These are phyloP conservation scores for Lepus townsendii DNA, from an alignment of 2,797 vertebrate genomes.

Conservation along the genomic window DNA sequence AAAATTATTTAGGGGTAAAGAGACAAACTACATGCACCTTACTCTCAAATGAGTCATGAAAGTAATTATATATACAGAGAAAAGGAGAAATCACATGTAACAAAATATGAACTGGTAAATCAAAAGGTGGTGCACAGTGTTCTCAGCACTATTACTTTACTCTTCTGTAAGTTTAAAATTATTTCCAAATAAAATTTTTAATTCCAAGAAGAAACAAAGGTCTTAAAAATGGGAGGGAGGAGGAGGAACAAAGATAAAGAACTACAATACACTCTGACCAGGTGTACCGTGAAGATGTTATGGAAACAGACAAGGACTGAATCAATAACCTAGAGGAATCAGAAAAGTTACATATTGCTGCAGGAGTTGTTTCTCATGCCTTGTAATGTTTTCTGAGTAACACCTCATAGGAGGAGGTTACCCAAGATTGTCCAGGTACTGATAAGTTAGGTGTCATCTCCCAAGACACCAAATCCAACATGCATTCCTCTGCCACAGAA, in stretches of 20 bases:
- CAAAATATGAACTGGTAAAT: neutral
- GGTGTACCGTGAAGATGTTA: rapidly evolving
- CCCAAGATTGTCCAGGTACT: neutral
- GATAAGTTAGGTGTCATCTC: too few species aligned
- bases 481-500: rapidly evolving
- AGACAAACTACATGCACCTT: rapidly evolving
- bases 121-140: rapidly evolving
- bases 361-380: neutral
- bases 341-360: rapidly evolving
- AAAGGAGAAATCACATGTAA: rapidly evolving
- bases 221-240: neutral
- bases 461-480: neutral
- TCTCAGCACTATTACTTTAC: neutral
- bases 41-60: neutral
- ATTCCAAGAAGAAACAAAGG: neutral
- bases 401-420: neutral
- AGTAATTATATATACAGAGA: rapidly evolving
- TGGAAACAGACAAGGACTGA: rapidly evolving
- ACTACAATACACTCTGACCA: rapidly evolving
- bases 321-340: neutral
- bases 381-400: rapidly evolving
- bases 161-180: neutral
- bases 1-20: too few species aligned
- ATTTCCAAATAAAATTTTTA: neutral
- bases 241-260: neutral